Percentiles rank a stretch among this genome's conserved stretches.
These are phyloP conservation scores for Glomeris maerens DNA, from an alignment of 1,140 invertebrate genomes.

Conservation along the genomic window DNA sequence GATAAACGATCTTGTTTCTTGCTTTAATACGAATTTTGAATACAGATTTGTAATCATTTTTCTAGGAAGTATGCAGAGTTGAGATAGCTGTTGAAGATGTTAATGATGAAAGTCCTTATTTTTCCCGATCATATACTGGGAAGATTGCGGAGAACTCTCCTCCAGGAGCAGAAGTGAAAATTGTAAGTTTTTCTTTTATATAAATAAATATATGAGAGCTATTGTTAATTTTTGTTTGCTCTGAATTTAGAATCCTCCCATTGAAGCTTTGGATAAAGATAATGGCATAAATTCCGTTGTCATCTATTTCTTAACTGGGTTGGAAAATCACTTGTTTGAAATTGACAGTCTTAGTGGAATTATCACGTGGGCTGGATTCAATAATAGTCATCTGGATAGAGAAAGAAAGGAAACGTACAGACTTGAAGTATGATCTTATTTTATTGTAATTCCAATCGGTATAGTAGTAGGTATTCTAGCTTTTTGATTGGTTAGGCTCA, in stretches of 20 bases:
- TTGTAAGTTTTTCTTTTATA: too few relatives aligned
- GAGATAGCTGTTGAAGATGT: conserved; percentile 67
- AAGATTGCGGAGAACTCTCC: conserved; percentile 61
- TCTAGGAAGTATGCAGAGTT: conserved; percentile 30
- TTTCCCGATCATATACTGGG: conserved; percentile 59
- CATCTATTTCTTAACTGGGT: conserved; percentile 51
- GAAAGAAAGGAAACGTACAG: conserved; percentile 53
- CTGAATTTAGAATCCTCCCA: conserved; percentile 24
- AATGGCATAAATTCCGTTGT: conserved; percentile 60
- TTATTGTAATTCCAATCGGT: too few relatives aligned
- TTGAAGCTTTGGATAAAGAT: conserved; percentile 52
- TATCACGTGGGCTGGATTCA: conserved; percentile 40
- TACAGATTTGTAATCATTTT: not conserved
- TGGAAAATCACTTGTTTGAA: conserved; percentile 56
- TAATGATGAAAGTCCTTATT: conserved; percentile 77
- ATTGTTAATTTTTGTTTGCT: not conserved
- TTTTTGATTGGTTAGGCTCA: too few relatives aligned
- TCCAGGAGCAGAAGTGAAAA: conserved; percentile 53
- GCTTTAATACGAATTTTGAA: conserved; percentile 16
- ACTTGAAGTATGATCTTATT: conserved; percentile 31
- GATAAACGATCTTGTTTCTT: conserved; percentile 34
- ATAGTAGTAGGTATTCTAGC: too few relatives aligned
- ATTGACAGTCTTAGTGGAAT: conserved; percentile 52
- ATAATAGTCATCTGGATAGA: conserved; percentile 43
- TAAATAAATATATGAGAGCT: conserved; percentile 44